Base-by-base conservation (phyloP, 2,888 invertebrate species). In the Drosophila ustulata region DNA sequence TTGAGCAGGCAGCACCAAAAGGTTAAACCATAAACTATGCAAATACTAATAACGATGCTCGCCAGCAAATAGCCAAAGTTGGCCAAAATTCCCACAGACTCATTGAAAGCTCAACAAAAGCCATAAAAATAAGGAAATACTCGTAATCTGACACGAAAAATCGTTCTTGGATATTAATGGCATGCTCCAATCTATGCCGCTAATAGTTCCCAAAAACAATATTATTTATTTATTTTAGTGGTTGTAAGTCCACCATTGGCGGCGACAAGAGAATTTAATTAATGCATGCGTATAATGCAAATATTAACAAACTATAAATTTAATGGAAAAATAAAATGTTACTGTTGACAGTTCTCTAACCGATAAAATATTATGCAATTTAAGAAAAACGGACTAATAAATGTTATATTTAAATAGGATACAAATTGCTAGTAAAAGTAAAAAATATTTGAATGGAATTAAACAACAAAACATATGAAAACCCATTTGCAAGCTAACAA, bases 21-120 rank as follows among this genome's bases (percentile, higher is more conserved):
- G 32, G 32, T 56, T 46, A 0, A 34, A 4, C 43, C 61, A 66
- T 51, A 56, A 71, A 41, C 30, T 46, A 72, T 30, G 50, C 34
- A 63, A 26, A 32, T 23, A 32, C 43, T 43, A 41, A 59, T 23
- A 6, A 41, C 39, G 39, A 7, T 13, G 39, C 18, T 41, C 39
- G 13, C 39, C 18, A 18, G 13, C 13, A 5, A 41, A 13, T 18
- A 13, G 45, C 23, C 49, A 49, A 49, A 28, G 49, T 49, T 41
- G 13, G 18, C 13, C 7, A 6, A 41, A 13, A 13, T 18, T 3
- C 13, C 4, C 37, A 9, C 4, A 49, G 32, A 32, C 7, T 5
- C 13, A 18, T 18, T n/a, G 8, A 8, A 9, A 23, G 34, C 51
- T 25, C 11, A 51, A 25, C 37, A 37, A 45, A 45, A 4, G 23